Evolutionary conservation across 2,113 vertebrate species (phyloP).

Genomic region (Corvus moneduloides): DNA sequence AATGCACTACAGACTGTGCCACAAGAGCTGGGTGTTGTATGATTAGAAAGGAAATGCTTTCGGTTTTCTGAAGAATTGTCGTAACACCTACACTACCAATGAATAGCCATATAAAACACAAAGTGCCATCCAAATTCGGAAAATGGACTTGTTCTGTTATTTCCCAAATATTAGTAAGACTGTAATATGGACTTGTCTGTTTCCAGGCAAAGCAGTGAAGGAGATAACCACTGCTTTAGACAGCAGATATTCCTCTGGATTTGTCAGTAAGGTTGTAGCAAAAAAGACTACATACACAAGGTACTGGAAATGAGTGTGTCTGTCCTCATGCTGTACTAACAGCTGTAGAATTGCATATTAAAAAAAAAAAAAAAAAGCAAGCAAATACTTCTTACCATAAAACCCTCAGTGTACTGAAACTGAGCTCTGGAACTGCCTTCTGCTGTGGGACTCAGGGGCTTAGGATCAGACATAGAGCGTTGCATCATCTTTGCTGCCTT

Average conservation of each 20-base stretch:
- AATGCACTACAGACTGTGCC: not conserved
- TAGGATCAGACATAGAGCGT: constrained; percentile 94
- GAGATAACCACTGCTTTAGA: not conserved
- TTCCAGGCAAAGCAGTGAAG: not conserved
- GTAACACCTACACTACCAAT: not conserved
- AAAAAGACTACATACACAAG: not conserved
- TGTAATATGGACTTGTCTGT: not conserved
- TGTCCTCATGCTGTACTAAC: not conserved
- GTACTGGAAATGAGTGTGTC: not conserved
- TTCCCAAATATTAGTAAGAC: not conserved
- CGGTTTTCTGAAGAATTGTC: not conserved
- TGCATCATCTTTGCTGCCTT: constrained; percentile 89
- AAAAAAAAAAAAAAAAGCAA: not conserved
- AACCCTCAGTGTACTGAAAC: constrained; percentile 90
- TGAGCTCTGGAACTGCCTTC: constrained; percentile 88
- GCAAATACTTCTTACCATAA: constrained; percentile 85
- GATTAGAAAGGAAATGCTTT: not conserved
- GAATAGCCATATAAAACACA: not conserved
- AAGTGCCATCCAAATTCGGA: not conserved
- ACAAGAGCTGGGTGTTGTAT: not conserved
- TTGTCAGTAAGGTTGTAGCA: not conserved
- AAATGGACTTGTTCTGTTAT: not conserved
- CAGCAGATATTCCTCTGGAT: not conserved
- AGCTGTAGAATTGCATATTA: not conserved
- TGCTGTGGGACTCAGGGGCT: constrained; percentile 90